A percentile compares a stretch with the other conserved stretches of the same genome.
Evolutionary conservation across 2,113 vertebrate species (phyloP).

Genomic region (Menura novaehollandiae): DNA sequence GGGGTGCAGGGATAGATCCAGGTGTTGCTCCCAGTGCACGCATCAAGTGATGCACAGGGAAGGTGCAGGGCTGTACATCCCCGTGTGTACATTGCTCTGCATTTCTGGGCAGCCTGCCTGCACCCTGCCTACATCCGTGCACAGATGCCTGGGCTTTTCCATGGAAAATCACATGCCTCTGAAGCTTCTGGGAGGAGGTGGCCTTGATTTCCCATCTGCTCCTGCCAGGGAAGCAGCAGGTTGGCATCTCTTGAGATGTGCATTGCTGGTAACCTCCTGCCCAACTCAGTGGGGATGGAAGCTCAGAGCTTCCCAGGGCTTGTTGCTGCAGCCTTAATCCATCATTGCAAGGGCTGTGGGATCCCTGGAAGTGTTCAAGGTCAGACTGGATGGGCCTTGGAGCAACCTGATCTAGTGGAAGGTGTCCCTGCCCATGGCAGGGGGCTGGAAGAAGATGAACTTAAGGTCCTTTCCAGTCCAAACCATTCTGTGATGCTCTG

Average conservation of each 20-base stretch:
- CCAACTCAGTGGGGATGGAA: not conserved
- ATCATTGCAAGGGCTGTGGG: not conserved
- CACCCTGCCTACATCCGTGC: not conserved
- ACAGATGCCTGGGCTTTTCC: not conserved
- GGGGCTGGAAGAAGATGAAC: not conserved
- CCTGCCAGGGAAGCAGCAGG: not conserved
- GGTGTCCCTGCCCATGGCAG: not conserved
- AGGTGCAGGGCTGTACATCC: not conserved
- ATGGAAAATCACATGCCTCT: not conserved
- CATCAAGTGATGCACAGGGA: not conserved
- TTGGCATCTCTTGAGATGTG: not conserved
- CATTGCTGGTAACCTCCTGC: not conserved
- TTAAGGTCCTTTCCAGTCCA: not conserved
- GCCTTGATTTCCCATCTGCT: not conserved
- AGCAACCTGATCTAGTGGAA: not conserved
- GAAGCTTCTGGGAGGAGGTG: not conserved
- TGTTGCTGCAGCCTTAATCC: not conserved
- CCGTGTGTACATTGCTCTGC: not conserved
- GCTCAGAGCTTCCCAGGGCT: not conserved
- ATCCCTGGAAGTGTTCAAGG: not conserved
- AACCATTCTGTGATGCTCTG: not conserved
- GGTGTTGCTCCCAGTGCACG: not conserved
- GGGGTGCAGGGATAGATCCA: not conserved
- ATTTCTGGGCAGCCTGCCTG: not conserved
- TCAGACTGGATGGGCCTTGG: not conserved